Base-by-base conservation (phyloP, 1,140 invertebrate species). In the Drosophila nikananu region DNA sequence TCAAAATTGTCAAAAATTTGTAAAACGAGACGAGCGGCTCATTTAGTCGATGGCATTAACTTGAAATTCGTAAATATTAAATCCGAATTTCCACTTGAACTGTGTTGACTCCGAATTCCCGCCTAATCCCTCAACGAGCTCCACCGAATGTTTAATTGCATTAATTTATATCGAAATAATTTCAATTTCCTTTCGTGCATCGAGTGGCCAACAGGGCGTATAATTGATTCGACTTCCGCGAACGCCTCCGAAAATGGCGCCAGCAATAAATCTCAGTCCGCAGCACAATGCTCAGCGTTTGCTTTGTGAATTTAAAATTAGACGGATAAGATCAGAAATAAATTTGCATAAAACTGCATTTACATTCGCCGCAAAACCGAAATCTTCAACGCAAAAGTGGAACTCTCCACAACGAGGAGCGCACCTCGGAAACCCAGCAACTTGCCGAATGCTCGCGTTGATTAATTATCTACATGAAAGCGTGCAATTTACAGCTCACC, bases 401-500 rank as follows among this genome's bases (percentile, higher is more conserved):
- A 77, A 83, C 62, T 76, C 64, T 71, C 25, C 65, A 68, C 39
- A 51, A 70, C 62, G 54, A 44, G 27, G 49, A 39, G n/a, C 37
- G 25, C 37, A 10, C 8, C 48, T 27, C 46, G 51, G 19, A 32
- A 32, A 3, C 19, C 21, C 30, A 46, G 23, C 41, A 27, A 46
- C 71, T 58, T 58, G 74, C 64, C 42, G 52, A 78, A 70, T 64
- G 82, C 77, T 77, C 54, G 60, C 74, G 66, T 80, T 90, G 86
- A 90, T 90, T 90, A 90, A 90, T 90, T 90, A 90, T 90, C 86
- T 90, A 90, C 86, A 90, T 90, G 86, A 90, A 90, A 90, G 86
- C 86, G 75, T 78, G 81, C 86, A 86, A 90, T 90, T 90, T 90
- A 82, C 86, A 86, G 86, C 81, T 77, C 81, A 80, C 81, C 86